These are phyloP conservation scores for Agriotes lineatus DNA, from an alignment of 2,888 invertebrate species.

Conservation along the genomic window DNA sequence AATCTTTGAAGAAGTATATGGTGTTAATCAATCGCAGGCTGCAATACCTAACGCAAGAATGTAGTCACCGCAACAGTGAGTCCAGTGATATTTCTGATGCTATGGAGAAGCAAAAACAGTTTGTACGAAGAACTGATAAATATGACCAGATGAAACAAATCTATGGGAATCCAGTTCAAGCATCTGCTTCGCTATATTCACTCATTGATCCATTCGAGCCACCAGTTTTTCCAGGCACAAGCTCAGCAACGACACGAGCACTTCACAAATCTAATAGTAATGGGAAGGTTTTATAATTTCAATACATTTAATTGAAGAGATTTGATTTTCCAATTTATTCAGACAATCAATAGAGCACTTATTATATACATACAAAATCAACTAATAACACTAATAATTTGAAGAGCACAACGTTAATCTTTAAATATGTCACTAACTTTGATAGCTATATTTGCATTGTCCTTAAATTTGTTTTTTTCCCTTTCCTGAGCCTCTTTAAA, in stretches of 20 bases:
- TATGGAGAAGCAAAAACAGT: not conserved
- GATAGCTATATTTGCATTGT: slow-evolving; percentile 26
- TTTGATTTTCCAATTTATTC: too few species aligned
- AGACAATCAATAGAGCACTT: too few species aligned
- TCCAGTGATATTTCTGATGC: not conserved
- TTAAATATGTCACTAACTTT: slow-evolving; percentile 41
- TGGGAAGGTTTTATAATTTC: too few species aligned
- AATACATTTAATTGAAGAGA: too few species aligned
- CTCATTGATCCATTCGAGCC: not conserved
- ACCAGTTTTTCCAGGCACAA: not conserved
- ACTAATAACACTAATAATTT: too few species aligned
- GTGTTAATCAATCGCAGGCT: not conserved
- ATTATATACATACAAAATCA: too few species aligned
- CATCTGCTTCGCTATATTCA: not conserved
- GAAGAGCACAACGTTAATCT: too few species aligned
- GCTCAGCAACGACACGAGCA: too few species aligned
- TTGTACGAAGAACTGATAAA: not conserved
- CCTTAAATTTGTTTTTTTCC: not conserved
- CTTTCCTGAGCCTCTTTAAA: slow-evolving; percentile 50
- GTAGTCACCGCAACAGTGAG: not conserved
- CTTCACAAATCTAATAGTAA: too few species aligned
- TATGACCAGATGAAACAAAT: not conserved
- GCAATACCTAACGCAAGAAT: not conserved
- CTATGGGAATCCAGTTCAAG: not conserved
- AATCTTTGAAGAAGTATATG: not conserved